Base-by-base conservation (phyloP, 2,113 vertebrate genomes). In the Heteronetta atricapilla region DNA sequence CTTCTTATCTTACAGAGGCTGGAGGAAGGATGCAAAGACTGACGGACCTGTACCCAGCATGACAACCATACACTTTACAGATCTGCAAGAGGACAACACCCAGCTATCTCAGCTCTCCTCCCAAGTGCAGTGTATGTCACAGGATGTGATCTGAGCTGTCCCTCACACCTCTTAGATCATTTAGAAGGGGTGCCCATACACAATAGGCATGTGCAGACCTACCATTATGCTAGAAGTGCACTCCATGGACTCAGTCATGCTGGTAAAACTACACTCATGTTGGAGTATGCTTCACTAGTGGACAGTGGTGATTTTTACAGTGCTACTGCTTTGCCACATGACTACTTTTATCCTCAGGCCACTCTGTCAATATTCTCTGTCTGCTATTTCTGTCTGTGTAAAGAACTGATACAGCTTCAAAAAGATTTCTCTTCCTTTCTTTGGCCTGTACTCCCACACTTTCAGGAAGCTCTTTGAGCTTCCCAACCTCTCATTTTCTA, bases 361-460 rank as follows among this genome's bases (percentile, higher is more conserved):
- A 1, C 68, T 78, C 59, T 85, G 70, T 64, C 67, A 88, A 44
- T 89, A 79, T 0, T 0, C 38, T 67, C 87, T 81, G 86, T 28
- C 90, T 82, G 93, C 95, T 96, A 96, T 96, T 96, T 77, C 84
- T 20, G 77, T 86, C 69, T 1, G 3, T 26, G 60, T 53, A 90
- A 87, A 94, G 93, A 81, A 87, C 62, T 50, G 78, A 96, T 91
- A 97, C 0, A 90, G 66, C 89, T 97, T 95, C 95, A 96, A 95
- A 96, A 92, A 91, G 89, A 94, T 79, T 69, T 53, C 70, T 91
- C 92, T 96, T 96, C 93, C 96, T 92, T 90, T 96, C 94, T 48
- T 62, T 82, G 89, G 78, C 70, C 75, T 70, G 53, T 42, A 93
- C 93, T 89, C 93, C 96, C 93, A 97, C 93, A 90, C 88, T 89